Percentiles rank a stretch among this genome's conserved stretches.
These are phyloP conservation scores for Tetrapedia diversipes DNA, from an alignment of 2,888 invertebrate genomes.

Conservation along the genomic window DNA sequence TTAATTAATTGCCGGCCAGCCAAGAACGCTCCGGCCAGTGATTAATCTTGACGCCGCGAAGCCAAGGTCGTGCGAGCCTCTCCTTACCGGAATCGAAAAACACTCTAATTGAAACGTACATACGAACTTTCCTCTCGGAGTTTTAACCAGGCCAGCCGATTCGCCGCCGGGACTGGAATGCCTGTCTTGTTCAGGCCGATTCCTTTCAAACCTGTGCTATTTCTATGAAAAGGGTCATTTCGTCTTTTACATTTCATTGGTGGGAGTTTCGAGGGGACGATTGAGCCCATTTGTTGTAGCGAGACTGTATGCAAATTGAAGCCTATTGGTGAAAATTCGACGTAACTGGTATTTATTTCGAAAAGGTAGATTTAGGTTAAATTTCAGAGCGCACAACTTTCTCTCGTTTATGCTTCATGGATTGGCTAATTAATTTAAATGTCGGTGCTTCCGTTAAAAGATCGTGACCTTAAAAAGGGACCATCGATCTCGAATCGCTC, in stretches of 20 bases:
- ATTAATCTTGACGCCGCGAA: conserved; percentile 42
- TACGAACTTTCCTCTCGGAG: conserved; percentile 27
- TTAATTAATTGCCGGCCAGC: conserved; percentile 57
- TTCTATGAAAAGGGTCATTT: not conserved
- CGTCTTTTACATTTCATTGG: too few relatives aligned
- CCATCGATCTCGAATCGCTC: conserved; percentile 36
- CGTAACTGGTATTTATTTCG: too few relatives aligned
- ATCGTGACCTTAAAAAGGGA: not conserved
- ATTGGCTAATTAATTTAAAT: not conserved
- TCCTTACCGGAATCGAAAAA: conserved; percentile 43
- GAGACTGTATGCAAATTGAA: too few relatives aligned
- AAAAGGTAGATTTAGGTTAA: too few relatives aligned
- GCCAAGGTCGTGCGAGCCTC: conserved; percentile 43
- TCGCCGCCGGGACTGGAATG: not conserved
- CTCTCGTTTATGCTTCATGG: too few relatives aligned
- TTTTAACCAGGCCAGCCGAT: conserved; percentile 29
- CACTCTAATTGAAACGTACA: conserved; percentile 48
- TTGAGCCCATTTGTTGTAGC: too few relatives aligned
- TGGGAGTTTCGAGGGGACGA: too few relatives aligned
- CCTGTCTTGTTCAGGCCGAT: not conserved
- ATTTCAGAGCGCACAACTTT: too few relatives aligned
- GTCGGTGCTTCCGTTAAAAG: not conserved
- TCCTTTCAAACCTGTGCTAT: not conserved
- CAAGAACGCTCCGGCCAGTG: conserved; percentile 36
- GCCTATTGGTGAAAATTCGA: too few relatives aligned